Evolutionary conservation across 1,140 invertebrate species (phyloP), one percentile per base, ranked within the genome.

Genomic region (Drosophila kanapiae): DNA sequence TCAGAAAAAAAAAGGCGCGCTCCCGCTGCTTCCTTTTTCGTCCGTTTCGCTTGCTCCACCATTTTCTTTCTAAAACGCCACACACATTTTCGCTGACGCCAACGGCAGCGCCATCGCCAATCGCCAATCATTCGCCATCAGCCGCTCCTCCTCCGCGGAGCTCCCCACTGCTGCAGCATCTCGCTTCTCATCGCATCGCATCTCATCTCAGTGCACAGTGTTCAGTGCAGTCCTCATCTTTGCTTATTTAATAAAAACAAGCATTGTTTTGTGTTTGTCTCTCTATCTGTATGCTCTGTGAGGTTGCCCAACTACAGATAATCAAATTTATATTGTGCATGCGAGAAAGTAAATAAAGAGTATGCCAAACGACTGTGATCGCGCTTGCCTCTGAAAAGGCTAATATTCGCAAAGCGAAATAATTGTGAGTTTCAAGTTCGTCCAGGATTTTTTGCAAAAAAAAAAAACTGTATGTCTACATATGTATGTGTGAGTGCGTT

Each of bases 281-380:
- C 54, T 27, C 38, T 35, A 16, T 64, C 29, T 69, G 43, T 72
- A 57, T 70, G 67, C 42, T 74, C 40, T 64, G 78, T 71, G 75
- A 77, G 78, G 76, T 82, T 83, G 72, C 72, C 72, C 78, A 80
- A 83, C 67, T 87, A 75, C 80, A 83, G 84, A 88, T 88, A 88
- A 88, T 88, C 80, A 84, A 84, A 81, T 71, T 88, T 87, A 87
- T 88, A 83, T 82, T 84, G 80, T 80, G 81, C 81, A 80, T 78
- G 81, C 56, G 59, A 79, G 82, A 72, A 57, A 75, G 72, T 59
- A 80, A 78, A 75, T 77, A 75, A 70, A 75, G 62, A 82, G 82
- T 60, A 84, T 87, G 80, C 59, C 48, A 84, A 80, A 75, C 51
- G 62, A 45, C 45, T 78, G 64, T 61, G 69, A 90, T 84, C 74